phyloP scores from a whole-genome alignment of 1,140 invertebrate genomes.

The Polypedilum pembai region DNA sequence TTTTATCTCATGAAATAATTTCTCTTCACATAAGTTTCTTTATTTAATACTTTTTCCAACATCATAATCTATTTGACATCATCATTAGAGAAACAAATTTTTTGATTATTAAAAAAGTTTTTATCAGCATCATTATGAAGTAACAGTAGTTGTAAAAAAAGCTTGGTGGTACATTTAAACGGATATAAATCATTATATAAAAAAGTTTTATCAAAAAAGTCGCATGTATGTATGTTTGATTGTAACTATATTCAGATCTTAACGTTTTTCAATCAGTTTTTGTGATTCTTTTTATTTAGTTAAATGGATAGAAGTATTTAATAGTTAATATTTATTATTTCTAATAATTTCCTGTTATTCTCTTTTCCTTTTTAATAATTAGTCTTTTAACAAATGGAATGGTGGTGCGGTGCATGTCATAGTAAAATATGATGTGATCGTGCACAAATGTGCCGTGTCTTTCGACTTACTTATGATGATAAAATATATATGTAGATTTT shows the following conservation, averaged over 20 bases:
- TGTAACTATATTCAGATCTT: constrained; percentile 12
- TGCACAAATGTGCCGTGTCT: background rate
- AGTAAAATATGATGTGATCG: background rate
- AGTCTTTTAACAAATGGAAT: constrained; percentile 15
- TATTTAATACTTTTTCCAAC: constrained; percentile 7
- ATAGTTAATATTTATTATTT: background rate
- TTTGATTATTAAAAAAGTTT: background rate
- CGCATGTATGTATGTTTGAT: background rate
- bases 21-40: background rate
- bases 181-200: background rate
- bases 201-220: background rate
- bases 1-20: background rate
- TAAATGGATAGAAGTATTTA: background rate
- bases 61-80: constrained; percentile 2
- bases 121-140: background rate
- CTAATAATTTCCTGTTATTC: constrained; percentile 12
- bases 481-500: background rate
- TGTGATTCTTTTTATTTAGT: background rate
- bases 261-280: background rate
- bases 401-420: background rate
- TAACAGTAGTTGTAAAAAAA: background rate
- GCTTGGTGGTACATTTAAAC: background rate
- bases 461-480: constrained; percentile 3
- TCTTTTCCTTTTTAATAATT: background rate
- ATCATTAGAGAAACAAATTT: background rate